Conservation (phyloP, 1,140 invertebrate species). For the Drosophila grimshawi region DNA sequence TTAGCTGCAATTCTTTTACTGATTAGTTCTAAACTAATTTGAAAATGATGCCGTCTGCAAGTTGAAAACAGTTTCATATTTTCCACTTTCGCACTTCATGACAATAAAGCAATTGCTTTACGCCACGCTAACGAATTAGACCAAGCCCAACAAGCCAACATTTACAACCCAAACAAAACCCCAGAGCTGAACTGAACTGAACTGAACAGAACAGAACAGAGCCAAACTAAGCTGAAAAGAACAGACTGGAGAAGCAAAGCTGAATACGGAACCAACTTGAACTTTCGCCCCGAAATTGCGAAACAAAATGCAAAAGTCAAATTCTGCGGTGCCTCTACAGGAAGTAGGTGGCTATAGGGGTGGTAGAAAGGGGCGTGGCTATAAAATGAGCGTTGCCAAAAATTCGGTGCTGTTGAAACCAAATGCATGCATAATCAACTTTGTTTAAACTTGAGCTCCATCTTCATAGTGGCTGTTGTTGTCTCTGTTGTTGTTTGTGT, state of each 20-base stretch:
- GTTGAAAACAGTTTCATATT: conserved; percentile 70
- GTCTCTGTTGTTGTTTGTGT: conserved; percentile 49
- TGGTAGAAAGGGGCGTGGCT: conserved; percentile 52
- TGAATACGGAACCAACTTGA: conserved; percentile 62
- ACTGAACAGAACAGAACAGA: conserved; percentile 13
- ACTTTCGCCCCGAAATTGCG: conserved; percentile 77
- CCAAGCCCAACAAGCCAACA: conserved; percentile 39
- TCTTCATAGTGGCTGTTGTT: conserved; percentile 55
- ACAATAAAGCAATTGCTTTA: conserved; percentile 74
- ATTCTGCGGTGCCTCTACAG: conserved; percentile 42
- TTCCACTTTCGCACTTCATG: conserved; percentile 81
- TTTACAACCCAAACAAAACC: conserved; percentile 10
- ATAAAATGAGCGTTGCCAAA: conserved; percentile 79
- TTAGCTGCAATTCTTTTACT: conserved; percentile 12
- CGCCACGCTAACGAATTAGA: conserved; percentile 68
- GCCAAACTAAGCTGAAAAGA: conserved; percentile 19
- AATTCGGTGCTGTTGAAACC: conserved; percentile 73
- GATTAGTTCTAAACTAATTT: conserved; percentile 13
- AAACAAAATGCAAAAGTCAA: conserved; percentile 83
- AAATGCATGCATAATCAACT: conserved; percentile 83
- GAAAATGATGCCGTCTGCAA: conserved; percentile 51
- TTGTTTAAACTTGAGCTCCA: conserved; percentile 79
- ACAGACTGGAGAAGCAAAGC: neutral
- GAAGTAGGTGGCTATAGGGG: neutral
- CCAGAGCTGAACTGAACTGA: conserved; percentile 35